Evolutionary conservation across 2,797 vertebrate genomes (phyloP).

Genomic region (Pantherophis alleghaniensis): DNA sequence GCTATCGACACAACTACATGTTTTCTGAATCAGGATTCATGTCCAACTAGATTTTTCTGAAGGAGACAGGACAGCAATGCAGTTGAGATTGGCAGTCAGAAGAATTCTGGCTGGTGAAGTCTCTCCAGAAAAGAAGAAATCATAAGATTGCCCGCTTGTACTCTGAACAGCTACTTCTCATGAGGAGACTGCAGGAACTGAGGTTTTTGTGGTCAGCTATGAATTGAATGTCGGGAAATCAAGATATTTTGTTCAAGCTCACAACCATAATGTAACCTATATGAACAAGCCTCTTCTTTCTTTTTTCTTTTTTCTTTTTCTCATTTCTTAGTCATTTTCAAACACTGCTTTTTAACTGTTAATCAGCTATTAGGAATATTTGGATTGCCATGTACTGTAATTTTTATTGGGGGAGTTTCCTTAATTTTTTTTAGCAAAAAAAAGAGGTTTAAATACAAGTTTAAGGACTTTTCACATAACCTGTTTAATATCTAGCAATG

Average conservation of each 20-base stretch:
- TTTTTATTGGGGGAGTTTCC: neutral
- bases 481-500: neutral
- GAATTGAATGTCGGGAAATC: neutral
- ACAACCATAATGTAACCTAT: neutral
- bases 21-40: neutral
- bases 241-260: neutral
- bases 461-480: neutral
- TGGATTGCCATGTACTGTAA: neutral
- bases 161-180: neutral
- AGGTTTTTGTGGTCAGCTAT: neutral
- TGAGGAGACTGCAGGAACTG: neutral
- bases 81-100: neutral
- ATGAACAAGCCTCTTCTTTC: neutral
- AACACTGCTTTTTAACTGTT: neutral
- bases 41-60: neutral
- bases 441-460: neutral
- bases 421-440: neutral
- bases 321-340: neutral
- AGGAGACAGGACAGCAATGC: neutral
- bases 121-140: neutral
- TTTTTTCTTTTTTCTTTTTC: neutral
- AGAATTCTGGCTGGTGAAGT: neutral
- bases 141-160: neutral
- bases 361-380: neutral
- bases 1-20: neutral